A percentile compares a stretch with the other conserved stretches of the same genome.
phyloP scores from a whole-genome alignment of 2,113 vertebrate genomes.

The Cynoglossus semilaevis region DNA sequence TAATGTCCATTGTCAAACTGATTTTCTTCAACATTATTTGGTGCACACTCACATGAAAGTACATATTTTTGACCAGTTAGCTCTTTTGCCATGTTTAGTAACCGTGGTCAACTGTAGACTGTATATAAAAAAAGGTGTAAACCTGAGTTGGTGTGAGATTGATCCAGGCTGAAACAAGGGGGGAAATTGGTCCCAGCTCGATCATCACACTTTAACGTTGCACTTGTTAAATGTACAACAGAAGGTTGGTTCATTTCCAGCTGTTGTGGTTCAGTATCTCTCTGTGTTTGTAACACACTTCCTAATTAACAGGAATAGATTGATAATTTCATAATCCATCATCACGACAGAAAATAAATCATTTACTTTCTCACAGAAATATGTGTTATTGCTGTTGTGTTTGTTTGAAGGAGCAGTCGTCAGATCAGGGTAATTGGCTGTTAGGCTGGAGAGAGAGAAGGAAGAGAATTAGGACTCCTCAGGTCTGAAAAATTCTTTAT shows the following conservation, averaged over 20 bases:
- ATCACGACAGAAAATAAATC: no score
- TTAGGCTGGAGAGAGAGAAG: conserved; percentile 35
- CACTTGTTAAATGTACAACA: conserved; percentile 29
- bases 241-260: not conserved
- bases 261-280: no score
- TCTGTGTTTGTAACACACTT: no score
- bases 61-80: no score
- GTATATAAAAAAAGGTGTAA: no score
- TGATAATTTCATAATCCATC: no score
- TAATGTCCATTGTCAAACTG: no score
- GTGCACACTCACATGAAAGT: no score
- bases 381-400: not conserved
- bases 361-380: no score
- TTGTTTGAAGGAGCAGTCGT: conserved; percentile 33
- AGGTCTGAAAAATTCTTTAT: conserved; percentile 49
- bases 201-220: conserved; percentile 33
- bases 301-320: no score
- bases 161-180: not conserved
- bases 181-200: conserved; percentile 36
- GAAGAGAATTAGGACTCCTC: conserved; percentile 55
- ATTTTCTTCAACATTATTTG: no score
- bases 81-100: no score
- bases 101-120: conserved; percentile 1
- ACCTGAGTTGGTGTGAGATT: conserved; percentile 10
- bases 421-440: conserved; percentile 48